These are phyloP conservation scores for Hemistola chrysoprasaria DNA, from an alignment of 2,888 invertebrate genomes.

Conservation along the genomic window DNA sequence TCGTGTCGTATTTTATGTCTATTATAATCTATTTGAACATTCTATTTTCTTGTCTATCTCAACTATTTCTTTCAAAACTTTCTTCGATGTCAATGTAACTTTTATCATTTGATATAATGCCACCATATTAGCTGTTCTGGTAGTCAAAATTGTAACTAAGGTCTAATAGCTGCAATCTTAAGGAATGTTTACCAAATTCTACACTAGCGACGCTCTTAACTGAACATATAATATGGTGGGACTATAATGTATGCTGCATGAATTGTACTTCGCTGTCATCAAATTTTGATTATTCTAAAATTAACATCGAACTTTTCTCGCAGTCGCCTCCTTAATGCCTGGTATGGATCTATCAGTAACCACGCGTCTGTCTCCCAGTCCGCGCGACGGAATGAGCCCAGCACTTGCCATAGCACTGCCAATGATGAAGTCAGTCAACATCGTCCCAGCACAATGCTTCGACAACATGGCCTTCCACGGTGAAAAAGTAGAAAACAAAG, in stretches of 20 bases:
- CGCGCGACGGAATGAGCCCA: slow-evolving; percentile 83
- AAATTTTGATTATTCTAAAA: slow-evolving; percentile 1
- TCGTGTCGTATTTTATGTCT: slow-evolving; percentile 7
- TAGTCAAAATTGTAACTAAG: too few species aligned
- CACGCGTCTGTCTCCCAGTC: slow-evolving; percentile 85
- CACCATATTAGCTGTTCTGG: too few species aligned
- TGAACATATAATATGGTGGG: too few species aligned
- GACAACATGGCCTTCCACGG: slow-evolving; percentile 75
- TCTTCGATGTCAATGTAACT: too few species aligned
- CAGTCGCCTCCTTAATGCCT: slow-evolving; percentile 78
- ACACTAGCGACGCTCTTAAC: too few species aligned
- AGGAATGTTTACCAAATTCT: too few species aligned
- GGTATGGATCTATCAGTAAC: slow-evolving; percentile 84
- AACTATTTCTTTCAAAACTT: too few species aligned
- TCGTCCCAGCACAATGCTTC: slow-evolving; percentile 74
- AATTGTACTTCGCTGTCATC: slow-evolving; percentile 16
- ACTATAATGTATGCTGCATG: slow-evolving; percentile 36
- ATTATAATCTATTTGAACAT: neutral
- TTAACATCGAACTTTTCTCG: slow-evolving; percentile 32
- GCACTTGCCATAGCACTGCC: slow-evolving; percentile 83
- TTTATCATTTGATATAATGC: too few species aligned
- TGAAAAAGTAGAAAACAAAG: slow-evolving; percentile 55
- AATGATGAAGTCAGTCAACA: slow-evolving; percentile 82
- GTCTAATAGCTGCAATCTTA: too few species aligned
- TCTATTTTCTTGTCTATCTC: neutral